These are phyloP conservation scores for Gastrophryne carolinensis DNA, from an alignment of 2,797 vertebrate species.

Conservation along the genomic window DNA sequence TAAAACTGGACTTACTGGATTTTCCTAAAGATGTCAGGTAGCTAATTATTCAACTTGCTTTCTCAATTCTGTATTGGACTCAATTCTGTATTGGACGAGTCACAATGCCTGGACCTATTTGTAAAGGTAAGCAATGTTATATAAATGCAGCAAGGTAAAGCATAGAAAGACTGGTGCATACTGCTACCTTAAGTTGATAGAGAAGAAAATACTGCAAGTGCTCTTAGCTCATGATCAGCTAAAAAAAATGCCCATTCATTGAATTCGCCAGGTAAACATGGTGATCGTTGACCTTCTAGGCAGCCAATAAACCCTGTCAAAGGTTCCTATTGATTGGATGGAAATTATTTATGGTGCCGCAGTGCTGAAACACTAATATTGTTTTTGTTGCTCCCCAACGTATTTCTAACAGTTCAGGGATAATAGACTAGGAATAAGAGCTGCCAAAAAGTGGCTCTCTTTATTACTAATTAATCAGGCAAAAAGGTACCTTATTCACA, in stretches of 20 bases:
- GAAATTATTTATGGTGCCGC: constrained; percentile 68
- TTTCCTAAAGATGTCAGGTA: no score
- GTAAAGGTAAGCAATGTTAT: no score
- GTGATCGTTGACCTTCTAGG: background rate
- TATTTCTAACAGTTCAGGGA: constrained; percentile 64
- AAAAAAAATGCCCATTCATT: background rate
- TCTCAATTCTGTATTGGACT: no score
- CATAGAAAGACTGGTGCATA: no score
- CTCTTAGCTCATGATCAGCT: no score
- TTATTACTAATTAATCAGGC: constrained; percentile 73
- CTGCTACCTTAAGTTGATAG: no score
- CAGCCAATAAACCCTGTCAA: background rate
- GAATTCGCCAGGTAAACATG: background rate
- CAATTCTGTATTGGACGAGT: no score
- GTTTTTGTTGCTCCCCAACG: constrained; percentile 61
- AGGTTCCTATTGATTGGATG: constrained; percentile 54
- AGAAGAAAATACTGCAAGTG: no score
- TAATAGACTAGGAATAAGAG: constrained; percentile 69
- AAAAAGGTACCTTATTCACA: constrained; percentile 62
- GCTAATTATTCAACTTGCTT: no score
- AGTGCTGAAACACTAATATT: constrained; percentile 71
- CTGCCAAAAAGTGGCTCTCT: constrained; percentile 71
- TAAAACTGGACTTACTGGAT: no score
- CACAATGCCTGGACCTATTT: no score
- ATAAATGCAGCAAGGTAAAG: no score